phyloP scores from a whole-genome alignment of 2,113 vertebrate species.

The Psettodes erumei region DNA sequence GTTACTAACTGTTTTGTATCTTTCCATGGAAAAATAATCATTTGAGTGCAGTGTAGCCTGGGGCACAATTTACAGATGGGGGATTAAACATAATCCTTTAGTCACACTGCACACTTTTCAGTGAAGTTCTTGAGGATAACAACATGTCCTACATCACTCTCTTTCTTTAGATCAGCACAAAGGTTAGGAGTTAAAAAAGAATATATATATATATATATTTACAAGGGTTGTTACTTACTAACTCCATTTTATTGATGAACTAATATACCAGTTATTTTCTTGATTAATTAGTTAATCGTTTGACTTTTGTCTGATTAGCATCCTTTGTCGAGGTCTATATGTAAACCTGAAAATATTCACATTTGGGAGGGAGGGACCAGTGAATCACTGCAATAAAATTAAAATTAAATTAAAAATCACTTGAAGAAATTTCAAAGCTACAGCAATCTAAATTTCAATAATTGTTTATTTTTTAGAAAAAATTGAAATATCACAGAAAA shows the following conservation, averaged over 20 bases:
- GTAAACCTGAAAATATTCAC: neutral
- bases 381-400: no score
- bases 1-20: neutral
- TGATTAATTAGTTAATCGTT: no score
- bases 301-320: no score
- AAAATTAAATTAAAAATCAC: no score
- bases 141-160: conserved; percentile 3
- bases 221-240: no score
- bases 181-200: no score
- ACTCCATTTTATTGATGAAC: no score
- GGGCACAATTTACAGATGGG: conserved; percentile 15
- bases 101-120: conserved; percentile 36
- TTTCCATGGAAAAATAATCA: conserved; percentile 27
- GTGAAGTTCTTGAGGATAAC: conserved; percentile 37
- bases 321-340: no score
- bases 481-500: neutral
- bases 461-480: no score
- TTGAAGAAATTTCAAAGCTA: neutral
- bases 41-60: conserved; percentile 3
- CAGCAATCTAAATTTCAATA: neutral
- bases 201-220: no score
- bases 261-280: no score
- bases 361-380: neutral
- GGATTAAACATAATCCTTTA: conserved; percentile 61
- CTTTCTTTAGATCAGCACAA: no score